A percentile compares a stretch with the other conserved stretches of the same genome.
Evolutionary conservation across 2,113 vertebrate species (phyloP).

Genomic region (Dipodomys merriami): DNA sequence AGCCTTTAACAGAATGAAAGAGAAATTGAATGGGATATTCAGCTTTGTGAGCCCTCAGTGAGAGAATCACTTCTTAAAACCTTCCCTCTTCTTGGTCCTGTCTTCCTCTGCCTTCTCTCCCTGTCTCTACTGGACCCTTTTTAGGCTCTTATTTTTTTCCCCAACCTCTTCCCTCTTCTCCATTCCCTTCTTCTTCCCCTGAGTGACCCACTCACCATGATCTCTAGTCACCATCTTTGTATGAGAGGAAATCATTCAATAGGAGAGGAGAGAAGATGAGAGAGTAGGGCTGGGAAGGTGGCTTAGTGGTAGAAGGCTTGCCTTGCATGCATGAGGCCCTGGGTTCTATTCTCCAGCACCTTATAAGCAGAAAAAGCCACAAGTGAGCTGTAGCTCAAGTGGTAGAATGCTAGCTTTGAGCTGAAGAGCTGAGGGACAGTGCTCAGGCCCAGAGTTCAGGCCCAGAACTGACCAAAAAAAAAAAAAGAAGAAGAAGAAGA

Average conservation of each 20-base stretch:
- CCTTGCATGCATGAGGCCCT: no score
- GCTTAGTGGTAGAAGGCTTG: no score
- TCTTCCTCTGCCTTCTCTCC: neutral
- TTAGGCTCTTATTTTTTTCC: neutral
- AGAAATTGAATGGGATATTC: constrained; percentile 74
- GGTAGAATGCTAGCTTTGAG: no score
- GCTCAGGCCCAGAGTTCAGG: no score
- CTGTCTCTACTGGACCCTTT: neutral
- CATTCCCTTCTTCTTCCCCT: neutral
- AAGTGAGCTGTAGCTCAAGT: no score
- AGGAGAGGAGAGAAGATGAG: neutral
- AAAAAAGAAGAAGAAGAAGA: neutral
- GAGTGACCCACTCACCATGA: neutral
- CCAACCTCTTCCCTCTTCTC: no score
- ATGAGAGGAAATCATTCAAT: neutral
- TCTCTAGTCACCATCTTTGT: neutral
- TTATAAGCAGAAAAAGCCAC: no score
- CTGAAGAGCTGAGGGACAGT: no score
- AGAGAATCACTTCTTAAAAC: constrained; percentile 30
- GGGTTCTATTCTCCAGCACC: no score
- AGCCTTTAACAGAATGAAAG: constrained; percentile 78
- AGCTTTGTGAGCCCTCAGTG: constrained; percentile 70
- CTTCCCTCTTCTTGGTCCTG: neutral
- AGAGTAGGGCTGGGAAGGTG: neutral
- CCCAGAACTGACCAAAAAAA: no score